Percentiles rank a stretch among this genome's conserved stretches.
phyloP scores from a whole-genome alignment of 2,888 invertebrate genomes.

The Amiota mariae region DNA sequence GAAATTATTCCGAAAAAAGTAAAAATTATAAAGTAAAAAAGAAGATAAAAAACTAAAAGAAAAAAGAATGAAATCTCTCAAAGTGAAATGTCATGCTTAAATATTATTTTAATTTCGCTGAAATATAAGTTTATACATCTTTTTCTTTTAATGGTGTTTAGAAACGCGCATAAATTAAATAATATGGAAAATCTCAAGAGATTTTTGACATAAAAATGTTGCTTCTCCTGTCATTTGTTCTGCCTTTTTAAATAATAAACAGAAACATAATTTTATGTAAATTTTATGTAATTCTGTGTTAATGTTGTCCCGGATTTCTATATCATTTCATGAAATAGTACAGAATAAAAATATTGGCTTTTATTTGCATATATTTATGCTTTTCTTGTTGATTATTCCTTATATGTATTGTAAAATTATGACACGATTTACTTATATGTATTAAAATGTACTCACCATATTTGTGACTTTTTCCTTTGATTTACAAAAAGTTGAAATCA shows the following conservation, averaged over 20 bases:
- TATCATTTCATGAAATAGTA: neutral
- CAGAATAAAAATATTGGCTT: neutral
- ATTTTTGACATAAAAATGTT: slow-evolving; percentile 52
- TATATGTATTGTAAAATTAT: neutral
- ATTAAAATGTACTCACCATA: neutral
- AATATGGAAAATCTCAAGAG: slow-evolving; percentile 55
- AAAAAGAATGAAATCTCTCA: slow-evolving; percentile 4
- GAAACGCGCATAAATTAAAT: slow-evolving; percentile 55
- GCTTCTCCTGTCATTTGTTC: slow-evolving; percentile 25
- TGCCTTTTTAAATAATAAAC: slow-evolving; percentile 34
- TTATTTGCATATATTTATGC: neutral
- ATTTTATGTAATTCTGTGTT: slow-evolving; percentile 40
- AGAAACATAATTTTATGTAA: slow-evolving; percentile 56
- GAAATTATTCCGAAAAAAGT: slow-evolving; percentile 1
- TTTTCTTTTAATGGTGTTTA: neutral
- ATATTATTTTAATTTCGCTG: slow-evolving; percentile 22
- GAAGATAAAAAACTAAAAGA: slow-evolving; percentile 1
- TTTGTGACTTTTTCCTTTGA: neutral
- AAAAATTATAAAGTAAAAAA: slow-evolving; percentile 12
- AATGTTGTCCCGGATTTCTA: neutral
- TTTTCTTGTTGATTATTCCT: neutral
- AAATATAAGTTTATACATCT: neutral
- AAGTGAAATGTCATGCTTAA: neutral
- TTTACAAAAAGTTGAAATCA: neutral
- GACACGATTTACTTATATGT: no score